Evolutionary conservation across 1,140 invertebrate species (phyloP).

Genomic region (Halictus rubicundus): DNA sequence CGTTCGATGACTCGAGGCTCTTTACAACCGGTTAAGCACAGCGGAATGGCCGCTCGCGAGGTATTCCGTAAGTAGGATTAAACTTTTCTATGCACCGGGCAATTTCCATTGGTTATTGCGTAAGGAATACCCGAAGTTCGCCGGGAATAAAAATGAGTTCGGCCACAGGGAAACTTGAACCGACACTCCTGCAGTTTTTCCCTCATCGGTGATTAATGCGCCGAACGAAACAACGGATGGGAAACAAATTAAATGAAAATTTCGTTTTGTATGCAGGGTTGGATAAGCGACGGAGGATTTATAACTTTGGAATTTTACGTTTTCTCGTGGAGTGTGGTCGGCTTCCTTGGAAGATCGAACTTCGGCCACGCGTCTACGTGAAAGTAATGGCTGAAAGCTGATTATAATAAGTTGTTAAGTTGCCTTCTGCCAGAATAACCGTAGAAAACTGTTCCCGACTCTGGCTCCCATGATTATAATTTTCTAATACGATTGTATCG

Average conservation of each 20-base stretch:
- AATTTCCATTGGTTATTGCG: constrained; percentile 31
- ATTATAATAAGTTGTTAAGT: too few species aligned
- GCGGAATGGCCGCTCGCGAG: neutral
- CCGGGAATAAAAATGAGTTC: neutral
- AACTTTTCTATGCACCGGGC: constrained; percentile 8
- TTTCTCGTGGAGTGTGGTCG: neutral
- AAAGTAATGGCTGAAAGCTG: too few species aligned
- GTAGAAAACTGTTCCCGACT: too few species aligned
- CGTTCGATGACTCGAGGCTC: too few species aligned
- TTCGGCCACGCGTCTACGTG: too few species aligned
- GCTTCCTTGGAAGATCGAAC: too few species aligned
- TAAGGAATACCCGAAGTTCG: constrained; percentile 17
- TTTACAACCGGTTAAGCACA: constrained; percentile 1
- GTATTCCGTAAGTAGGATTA: constrained; percentile 7
- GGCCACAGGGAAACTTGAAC: neutral
- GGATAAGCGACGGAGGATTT: neutral
- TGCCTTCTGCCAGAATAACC: too few species aligned
- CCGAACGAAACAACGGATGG: constrained; percentile 7
- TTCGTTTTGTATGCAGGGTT: constrained; percentile 17
- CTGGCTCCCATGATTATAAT: too few species aligned
- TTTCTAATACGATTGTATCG: too few species aligned
- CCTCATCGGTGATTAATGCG: constrained; percentile 16
- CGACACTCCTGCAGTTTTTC: neutral
- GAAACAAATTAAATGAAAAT: constrained; percentile 9
- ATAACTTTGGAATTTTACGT: neutral